Evolutionary conservation across 2,888 invertebrate species (phyloP).

Genomic region (Drepanosiphum platanoidis): DNA sequence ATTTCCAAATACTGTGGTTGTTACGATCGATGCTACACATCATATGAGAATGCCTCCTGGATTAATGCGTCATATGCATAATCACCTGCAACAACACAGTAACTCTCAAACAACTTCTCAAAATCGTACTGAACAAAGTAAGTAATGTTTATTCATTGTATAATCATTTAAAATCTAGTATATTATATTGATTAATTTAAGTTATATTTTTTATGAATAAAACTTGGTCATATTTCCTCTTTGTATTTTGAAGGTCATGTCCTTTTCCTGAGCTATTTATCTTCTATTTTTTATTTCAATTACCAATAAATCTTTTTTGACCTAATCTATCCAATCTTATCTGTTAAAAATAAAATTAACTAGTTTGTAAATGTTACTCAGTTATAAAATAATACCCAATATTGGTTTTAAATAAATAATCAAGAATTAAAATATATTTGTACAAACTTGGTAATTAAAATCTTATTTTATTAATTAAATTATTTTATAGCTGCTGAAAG

Average conservation of each 20-base stretch:
- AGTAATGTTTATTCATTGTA: not conserved
- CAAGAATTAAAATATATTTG: not conserved
- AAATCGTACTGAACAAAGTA: slow-evolving; percentile 31
- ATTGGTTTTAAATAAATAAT: not conserved
- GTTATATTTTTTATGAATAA: no score
- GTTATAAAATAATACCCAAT: no score
- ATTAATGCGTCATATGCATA: slow-evolving; percentile 51
- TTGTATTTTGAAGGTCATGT: no score
- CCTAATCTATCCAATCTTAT: no score
- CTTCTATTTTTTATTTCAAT: no score
- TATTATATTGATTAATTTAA: no score
- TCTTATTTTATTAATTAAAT: not conserved
- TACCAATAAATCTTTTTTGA: no score
- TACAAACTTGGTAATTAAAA: not conserved
- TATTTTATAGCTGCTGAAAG: slow-evolving; percentile 17
- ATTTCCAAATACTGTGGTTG: slow-evolving; percentile 55
- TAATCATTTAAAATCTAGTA: no score
- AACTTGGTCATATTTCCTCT: no score
- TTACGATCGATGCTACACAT: slow-evolving; percentile 59
- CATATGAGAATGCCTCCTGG: slow-evolving; percentile 54
- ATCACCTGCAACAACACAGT: not conserved
- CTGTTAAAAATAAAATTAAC: no score
- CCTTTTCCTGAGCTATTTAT: no score
- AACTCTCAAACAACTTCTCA: not conserved
- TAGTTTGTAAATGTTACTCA: no score